Conservation (phyloP, 2,888 invertebrate genomes). For the Ochropacha duplaris region DNA sequence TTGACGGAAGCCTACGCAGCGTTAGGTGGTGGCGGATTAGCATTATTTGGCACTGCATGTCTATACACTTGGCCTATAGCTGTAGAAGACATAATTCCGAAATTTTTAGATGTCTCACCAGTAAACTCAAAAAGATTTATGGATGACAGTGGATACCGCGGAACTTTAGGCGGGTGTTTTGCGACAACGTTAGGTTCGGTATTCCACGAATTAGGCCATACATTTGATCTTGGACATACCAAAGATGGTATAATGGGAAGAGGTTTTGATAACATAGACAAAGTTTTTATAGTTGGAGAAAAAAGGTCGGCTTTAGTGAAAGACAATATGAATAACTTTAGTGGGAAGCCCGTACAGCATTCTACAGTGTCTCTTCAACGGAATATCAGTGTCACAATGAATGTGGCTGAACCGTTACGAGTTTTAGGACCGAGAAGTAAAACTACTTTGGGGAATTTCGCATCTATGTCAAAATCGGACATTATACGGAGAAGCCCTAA, state of each 20-base stretch:
- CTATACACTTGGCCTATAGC: constrained; percentile 94
- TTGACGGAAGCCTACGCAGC: constrained; percentile 93
- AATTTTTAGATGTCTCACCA: constrained; percentile 74
- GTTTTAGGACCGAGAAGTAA: constrained; percentile 79
- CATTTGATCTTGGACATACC: constrained; percentile 96
- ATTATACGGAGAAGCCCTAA: constrained; percentile 76
- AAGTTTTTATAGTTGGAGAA: constrained; percentile 87
- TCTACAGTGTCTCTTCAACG: constrained; percentile 84
- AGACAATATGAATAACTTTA: constrained; percentile 83
- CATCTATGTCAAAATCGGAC: constrained; percentile 73
- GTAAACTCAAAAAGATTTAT: constrained; percentile 89
- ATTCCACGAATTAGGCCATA: constrained; percentile 96
- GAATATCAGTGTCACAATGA: constrained; percentile 85
- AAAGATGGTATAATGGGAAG: constrained; percentile 96
- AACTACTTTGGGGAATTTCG: constrained; percentile 78
- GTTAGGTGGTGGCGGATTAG: constrained; percentile 95
- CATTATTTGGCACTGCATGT: constrained; percentile 94
- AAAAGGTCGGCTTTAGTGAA: constrained; percentile 67
- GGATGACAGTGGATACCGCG: constrained; percentile 96
- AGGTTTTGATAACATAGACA: constrained; percentile 92
- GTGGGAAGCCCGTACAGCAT: constrained; percentile 84
- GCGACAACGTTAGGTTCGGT: constrained; percentile 95
- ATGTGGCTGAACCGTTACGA: constrained; percentile 80
- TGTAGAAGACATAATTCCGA: constrained; percentile 86
- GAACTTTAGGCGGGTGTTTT: constrained; percentile 93